Percentiles rank a stretch among this genome's conserved stretches.
Evolutionary conservation across 2,797 vertebrate species (phyloP).

Genomic region (Periparus ater): DNA sequence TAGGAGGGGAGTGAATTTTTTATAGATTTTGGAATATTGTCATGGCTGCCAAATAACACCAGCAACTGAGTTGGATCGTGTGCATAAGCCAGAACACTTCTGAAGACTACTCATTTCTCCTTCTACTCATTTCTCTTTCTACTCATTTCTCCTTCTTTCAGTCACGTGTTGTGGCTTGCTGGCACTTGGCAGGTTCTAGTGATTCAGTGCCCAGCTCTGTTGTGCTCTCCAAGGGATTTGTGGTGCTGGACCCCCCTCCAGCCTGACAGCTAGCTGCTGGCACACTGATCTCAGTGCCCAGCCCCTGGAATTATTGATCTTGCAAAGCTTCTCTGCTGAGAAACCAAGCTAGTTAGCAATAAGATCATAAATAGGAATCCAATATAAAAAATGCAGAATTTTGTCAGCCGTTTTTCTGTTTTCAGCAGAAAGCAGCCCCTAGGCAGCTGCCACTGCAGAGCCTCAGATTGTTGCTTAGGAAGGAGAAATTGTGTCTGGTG

Average conservation of each 20-base stretch:
- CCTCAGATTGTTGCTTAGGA: not conserved
- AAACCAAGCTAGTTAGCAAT: not conserved
- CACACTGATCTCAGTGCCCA: not conserved
- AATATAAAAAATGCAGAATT: not conserved
- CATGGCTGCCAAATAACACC: not conserved
- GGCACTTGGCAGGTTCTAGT: not conserved
- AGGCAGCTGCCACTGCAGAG: not conserved
- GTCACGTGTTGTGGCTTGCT: not conserved
- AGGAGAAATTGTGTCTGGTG: not conserved
- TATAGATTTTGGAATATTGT: not conserved
- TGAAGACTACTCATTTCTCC: not conserved
- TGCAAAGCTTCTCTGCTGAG: not conserved
- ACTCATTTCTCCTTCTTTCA: not conserved
- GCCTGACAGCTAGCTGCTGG: not conserved
- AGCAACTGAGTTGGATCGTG: not conserved
- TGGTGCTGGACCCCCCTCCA: not conserved
- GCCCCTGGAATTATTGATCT: not conserved
- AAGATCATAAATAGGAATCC: not conserved
- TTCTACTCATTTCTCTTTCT: not conserved
- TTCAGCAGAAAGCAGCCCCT: not conserved
- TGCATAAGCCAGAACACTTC: not conserved
- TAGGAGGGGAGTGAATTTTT: not conserved
- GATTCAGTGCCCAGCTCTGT: rapidly evolving
- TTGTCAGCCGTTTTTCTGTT: not conserved
- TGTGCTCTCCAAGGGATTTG: not conserved